Evolutionary conservation across 92 coral and sea anemone species (phyloP), one percentile per base, ranked within the genome.

Genomic region (Micromussa lordhowensis): DNA sequence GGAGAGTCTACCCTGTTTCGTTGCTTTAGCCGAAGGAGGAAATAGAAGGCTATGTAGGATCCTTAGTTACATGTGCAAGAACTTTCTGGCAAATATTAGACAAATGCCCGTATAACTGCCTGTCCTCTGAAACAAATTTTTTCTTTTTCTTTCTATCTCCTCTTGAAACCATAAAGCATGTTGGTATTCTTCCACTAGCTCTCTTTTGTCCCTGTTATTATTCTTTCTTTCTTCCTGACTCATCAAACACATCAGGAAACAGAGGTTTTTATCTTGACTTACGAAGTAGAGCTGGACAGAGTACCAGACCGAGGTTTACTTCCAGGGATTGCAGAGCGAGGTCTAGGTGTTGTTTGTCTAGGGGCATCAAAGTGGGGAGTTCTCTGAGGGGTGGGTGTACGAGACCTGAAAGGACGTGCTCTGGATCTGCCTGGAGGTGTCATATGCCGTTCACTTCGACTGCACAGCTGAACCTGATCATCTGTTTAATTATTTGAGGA

Each of bases 211-310:
- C 21, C 44, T 32, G 53, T 76, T 30, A 38, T 35, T 83, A 34
- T 55, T 84, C 58, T 10, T 40, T 72, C 63, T 72, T 34, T 70
- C 87, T 84, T 58, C 51, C 80, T 84, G 38, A 74, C 80, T 84
- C 79, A 24, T 82, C 77, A 68, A 68, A 21, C 54, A 16, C 44
- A 12, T 54, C 49, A 21, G 29, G 75, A 77, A 61, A 76, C 53
- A 81, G 58, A 32, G 40, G 9, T n/a, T 38, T 28, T 82, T 21
- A 69, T 30, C 36, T 13, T 58, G 70, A 93, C 98, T 95, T 95
- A 95, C 98, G 95, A 91, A 48, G 93, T 85, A 19, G 95, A 88
- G 77, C 96, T 95, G 36, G 98, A 94, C 31, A 66, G 82, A 19
- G 98, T 91, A 69, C 94, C 93, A 17, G 96, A 90, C 71, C 92